Percentiles rank a stretch among this genome's conserved stretches.
Evolutionary conservation across 2,797 vertebrate species (phyloP).

Genomic region (Acanthornis magna): DNA sequence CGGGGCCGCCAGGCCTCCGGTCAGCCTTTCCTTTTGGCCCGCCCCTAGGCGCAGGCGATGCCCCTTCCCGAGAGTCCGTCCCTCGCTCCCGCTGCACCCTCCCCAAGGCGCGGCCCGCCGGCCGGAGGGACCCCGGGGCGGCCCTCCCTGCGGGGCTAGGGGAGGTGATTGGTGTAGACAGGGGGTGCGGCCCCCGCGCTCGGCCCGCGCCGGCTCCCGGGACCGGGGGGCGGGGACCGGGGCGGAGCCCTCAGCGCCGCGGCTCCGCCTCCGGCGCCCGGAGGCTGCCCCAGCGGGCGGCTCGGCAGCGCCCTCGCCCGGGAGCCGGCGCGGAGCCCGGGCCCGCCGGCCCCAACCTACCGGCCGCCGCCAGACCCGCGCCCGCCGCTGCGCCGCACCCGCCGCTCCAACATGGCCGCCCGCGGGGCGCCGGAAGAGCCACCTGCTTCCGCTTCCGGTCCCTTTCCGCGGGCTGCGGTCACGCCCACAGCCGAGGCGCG

Average conservation of each 20-base stretch:
- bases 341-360: constrained; percentile 70
- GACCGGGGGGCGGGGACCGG: background rate
- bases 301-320: constrained; percentile 36
- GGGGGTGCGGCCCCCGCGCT: background rate
- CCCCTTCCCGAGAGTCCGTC: background rate
- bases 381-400: constrained; percentile 66
- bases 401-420: constrained; percentile 79
- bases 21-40: background rate
- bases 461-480: background rate
- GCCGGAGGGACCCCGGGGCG: background rate
- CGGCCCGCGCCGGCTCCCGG: background rate
- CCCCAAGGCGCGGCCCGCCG: background rate
- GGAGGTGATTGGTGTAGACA: constrained; percentile 45
- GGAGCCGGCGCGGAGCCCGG: background rate
- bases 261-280: background rate
- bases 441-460: constrained; percentile 66
- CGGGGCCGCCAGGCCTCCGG: background rate
- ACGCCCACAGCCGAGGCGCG: fast-evolving
- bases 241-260: background rate
- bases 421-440: constrained; percentile 70
- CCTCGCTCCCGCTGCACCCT: background rate
- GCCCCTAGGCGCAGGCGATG: background rate
- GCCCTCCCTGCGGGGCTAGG: background rate
- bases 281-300: background rate
- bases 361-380: constrained; percentile 69